Conservation (phyloP, 2,113 vertebrate species). For the Myrmophylax atrothorax region DNA sequence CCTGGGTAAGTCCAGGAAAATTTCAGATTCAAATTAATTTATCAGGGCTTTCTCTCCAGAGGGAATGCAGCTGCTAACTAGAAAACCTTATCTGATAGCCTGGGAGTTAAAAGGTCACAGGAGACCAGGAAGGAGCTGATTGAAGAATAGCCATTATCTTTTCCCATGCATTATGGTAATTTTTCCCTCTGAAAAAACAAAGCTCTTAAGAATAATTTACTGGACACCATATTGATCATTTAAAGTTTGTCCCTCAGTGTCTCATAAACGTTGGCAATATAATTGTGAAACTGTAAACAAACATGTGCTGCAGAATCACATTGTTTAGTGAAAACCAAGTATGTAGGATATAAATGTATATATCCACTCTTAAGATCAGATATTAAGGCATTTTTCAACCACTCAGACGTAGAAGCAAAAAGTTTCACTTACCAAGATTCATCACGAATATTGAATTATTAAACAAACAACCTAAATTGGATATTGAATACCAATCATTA, state of each 20-base stretch:
- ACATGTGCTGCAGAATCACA: not conserved
- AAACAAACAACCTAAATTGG: slow-evolving; percentile 28
- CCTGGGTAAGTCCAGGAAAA: not conserved
- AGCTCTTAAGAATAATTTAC: not conserved
- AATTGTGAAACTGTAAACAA: not conserved
- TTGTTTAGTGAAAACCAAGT: not conserved
- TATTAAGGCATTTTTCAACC: not conserved
- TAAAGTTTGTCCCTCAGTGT: not conserved
- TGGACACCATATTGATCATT: not conserved
- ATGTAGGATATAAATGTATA: not conserved
- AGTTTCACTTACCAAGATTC: not conserved
- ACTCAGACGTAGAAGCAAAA: not conserved
- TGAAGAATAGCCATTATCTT: slow-evolving; percentile 33
- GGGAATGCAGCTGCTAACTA: slow-evolving; percentile 3
- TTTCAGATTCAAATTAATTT: not conserved
- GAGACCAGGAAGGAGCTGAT: not conserved
- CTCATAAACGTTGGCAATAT: not conserved
- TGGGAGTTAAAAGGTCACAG: not conserved
- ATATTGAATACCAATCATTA: slow-evolving; percentile 27
- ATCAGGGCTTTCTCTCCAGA: not conserved
- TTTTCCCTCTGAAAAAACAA: not conserved
- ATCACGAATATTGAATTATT: not conserved
- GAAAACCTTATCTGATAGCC: not conserved
- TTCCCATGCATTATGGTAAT: not conserved
- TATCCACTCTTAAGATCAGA: not conserved